phyloP scores from a whole-genome alignment of 2,113 vertebrate genomes.

The Machaerirhynchus nigripectus region DNA sequence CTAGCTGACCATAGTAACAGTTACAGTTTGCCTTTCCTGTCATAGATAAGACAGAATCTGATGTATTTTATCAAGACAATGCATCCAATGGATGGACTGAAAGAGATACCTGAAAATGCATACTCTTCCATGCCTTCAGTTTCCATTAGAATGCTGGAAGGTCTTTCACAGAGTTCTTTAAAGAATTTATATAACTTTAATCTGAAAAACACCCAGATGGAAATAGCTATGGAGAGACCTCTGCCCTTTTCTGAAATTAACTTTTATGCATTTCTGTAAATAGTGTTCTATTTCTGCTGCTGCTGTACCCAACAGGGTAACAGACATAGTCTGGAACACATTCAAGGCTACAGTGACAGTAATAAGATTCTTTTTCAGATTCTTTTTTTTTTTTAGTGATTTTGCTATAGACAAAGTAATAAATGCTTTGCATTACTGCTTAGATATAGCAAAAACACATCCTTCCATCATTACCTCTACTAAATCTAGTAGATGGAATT shows the following conservation, averaged over 20 bases:
- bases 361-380: background rate
- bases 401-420: background rate
- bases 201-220: background rate
- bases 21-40: background rate
- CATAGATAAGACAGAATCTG: background rate
- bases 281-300: background rate
- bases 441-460: background rate
- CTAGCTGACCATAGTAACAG: background rate
- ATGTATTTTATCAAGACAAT: background rate
- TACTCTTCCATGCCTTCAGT: background rate
- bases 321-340: background rate
- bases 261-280: background rate
- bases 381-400: background rate
- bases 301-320: background rate
- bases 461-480: background rate
- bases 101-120: background rate
- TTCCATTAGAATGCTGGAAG: background rate
- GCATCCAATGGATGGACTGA: background rate
- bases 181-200: background rate
- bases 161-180: background rate
- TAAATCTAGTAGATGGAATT: background rate
- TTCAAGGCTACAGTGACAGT: background rate
- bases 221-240: background rate
- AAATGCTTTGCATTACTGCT: background rate
- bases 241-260: slow-evolving; percentile 9